phyloP scores from a whole-genome alignment of 2,113 vertebrate species.

The Phoenicopterus ruber region DNA sequence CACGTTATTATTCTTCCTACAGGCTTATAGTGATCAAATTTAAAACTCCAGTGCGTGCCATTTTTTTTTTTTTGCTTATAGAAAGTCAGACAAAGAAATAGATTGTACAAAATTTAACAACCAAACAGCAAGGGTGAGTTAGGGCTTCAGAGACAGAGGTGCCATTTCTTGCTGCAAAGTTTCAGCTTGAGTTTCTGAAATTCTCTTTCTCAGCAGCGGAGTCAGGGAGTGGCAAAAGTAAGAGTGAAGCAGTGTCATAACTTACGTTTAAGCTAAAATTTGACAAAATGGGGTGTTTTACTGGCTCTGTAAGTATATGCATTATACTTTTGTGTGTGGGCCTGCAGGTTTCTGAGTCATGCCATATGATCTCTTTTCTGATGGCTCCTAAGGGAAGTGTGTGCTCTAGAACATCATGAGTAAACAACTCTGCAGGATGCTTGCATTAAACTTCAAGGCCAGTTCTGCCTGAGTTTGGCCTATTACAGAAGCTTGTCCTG shows the following conservation, averaged over 20 bases:
- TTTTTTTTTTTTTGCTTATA: not conserved
- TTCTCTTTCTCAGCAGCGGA: not conserved
- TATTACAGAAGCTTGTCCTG: not conserved
- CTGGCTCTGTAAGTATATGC: not conserved
- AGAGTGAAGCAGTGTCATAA: not conserved
- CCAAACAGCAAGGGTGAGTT: not conserved
- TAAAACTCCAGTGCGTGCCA: not conserved
- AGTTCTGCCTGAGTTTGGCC: not conserved
- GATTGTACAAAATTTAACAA: not conserved
- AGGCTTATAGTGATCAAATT: not conserved
- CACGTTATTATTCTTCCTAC: not conserved
- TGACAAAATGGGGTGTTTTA: not conserved
- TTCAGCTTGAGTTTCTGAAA: not conserved
- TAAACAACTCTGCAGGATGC: not conserved
- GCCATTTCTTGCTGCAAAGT: not conserved
- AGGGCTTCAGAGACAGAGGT: not conserved
- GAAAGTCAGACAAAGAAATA: not conserved
- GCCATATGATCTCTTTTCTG: not conserved
- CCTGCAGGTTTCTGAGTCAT: not conserved
- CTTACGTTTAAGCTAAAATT: not conserved
- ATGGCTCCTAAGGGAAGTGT: not conserved
- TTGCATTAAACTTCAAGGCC: not conserved
- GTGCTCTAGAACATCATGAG: not conserved
- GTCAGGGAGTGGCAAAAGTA: not conserved
- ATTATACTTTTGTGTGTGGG: not conserved